These are phyloP conservation scores for Fringilla coelebs DNA, from an alignment of 2,797 vertebrate genomes.

Conservation along the genomic window DNA sequence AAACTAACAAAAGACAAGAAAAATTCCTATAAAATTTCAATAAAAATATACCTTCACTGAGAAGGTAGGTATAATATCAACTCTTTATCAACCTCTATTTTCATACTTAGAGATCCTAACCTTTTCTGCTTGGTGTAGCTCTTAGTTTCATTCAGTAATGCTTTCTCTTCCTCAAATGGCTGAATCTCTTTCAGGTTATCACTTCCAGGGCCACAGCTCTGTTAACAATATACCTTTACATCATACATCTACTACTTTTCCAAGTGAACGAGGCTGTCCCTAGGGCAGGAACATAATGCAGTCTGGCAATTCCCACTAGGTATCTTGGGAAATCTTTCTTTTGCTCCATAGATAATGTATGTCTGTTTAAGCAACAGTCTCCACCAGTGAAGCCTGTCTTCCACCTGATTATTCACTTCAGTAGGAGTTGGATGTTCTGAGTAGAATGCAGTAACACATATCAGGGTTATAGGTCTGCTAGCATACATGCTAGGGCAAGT, in stretches of 20 bases:
- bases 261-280: neutral
- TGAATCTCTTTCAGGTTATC: neutral
- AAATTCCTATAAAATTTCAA: neutral
- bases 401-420: neutral
- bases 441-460: neutral
- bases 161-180: neutral
- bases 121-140: neutral
- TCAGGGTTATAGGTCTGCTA: neutral
- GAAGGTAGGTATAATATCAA: neutral
- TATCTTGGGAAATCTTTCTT: neutral
- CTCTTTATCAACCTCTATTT: neutral
- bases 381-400: neutral
- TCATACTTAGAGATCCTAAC: neutral
- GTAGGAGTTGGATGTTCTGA: neutral
- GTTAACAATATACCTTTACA: neutral
- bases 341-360: neutral
- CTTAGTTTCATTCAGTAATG: neutral
- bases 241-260: neutral
- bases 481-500: neutral
- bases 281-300: neutral
- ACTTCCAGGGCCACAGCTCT: neutral
- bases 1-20: neutral
- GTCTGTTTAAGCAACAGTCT: neutral
- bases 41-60: neutral
- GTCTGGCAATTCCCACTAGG: neutral